Conservation (phyloP, 2,888 invertebrate species). For the Boloria selene region DNA sequence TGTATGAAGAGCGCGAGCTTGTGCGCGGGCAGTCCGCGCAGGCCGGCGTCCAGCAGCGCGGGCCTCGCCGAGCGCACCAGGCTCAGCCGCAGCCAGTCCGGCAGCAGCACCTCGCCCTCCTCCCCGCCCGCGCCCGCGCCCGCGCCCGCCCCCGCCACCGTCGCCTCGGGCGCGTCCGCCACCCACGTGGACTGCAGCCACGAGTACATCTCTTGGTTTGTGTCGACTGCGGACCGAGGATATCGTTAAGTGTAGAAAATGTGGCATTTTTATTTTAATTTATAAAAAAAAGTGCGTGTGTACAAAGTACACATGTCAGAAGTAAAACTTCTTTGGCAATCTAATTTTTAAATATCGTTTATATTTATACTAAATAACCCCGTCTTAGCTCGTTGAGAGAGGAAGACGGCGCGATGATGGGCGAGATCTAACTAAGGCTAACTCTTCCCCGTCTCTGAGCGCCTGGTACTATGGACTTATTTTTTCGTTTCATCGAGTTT, state of each 20-base stretch:
- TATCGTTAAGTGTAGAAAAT: background rate
- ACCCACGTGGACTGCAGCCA: constrained; percentile 84
- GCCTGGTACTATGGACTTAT: too few relatives aligned
- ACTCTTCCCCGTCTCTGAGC: too few relatives aligned
- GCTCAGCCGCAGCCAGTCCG: constrained; percentile 95
- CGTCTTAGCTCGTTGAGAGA: too few relatives aligned
- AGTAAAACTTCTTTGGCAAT: too few relatives aligned
- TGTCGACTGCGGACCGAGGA: constrained; percentile 54
- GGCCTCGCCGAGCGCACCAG: constrained; percentile 94
- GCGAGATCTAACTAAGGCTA: too few relatives aligned
- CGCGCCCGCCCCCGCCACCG: constrained; percentile 60
- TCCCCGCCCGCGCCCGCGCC: constrained; percentile 77
- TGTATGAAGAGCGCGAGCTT: constrained; percentile 97
- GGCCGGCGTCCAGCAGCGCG: constrained; percentile 91
- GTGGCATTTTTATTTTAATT: background rate
- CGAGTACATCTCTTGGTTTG: constrained; percentile 86
- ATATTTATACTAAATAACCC: too few relatives aligned
- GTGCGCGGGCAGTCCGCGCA: constrained; percentile 92
- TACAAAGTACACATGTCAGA: too few relatives aligned
- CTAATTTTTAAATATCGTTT: too few relatives aligned
- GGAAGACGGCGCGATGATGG: too few relatives aligned
- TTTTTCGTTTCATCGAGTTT: too few relatives aligned
- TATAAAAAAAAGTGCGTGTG: too few relatives aligned
- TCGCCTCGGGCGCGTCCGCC: constrained; percentile 76
- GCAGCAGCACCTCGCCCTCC: constrained; percentile 89